These are phyloP conservation scores for Dicaeum eximium DNA, from an alignment of 2,113 vertebrate genomes.

Conservation along the genomic window DNA sequence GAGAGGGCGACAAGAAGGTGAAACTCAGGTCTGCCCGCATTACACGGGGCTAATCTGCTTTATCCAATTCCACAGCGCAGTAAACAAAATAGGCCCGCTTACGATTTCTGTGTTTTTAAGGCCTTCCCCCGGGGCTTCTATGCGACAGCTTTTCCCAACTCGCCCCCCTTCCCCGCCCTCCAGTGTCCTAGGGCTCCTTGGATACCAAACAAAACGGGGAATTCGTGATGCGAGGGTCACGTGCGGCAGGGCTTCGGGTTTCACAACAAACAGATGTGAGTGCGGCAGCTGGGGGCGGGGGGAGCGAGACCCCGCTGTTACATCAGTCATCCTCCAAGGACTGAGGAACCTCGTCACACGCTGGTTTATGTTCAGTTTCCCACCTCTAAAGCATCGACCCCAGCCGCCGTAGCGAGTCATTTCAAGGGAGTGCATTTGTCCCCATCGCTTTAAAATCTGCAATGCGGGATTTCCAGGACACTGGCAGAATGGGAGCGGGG, in stretches of 20 bases:
- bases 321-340: not conserved
- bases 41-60: conserved; percentile 42
- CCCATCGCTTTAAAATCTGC: conserved; percentile 36
- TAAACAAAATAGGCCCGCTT: conserved; percentile 19
- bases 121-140: not conserved
- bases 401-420: not conserved
- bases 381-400: not conserved
- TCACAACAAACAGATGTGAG: conserved; percentile 96
- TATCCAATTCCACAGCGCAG: not conserved
- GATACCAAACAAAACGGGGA: conserved; percentile 79
- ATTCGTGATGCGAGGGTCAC: conserved; percentile 78
- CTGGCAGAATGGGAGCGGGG: not conserved
- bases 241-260: conserved; percentile 78
- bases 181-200: conserved; percentile 63
- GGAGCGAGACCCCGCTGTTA: not conserved
- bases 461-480: conserved; percentile 71
- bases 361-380: not conserved
- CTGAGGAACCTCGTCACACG: not conserved
- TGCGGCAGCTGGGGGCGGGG: conserved; percentile 50
- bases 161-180: not conserved
- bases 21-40: conserved; percentile 22
- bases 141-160: not conserved
- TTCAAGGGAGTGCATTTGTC: not conserved
- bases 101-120: not conserved
- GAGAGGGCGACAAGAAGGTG: conserved; percentile 26